Evolutionary conservation across 2,888 invertebrate genomes (phyloP), one percentile per base, ranked within the genome.

Genomic region (Erebia aethiops): DNA sequence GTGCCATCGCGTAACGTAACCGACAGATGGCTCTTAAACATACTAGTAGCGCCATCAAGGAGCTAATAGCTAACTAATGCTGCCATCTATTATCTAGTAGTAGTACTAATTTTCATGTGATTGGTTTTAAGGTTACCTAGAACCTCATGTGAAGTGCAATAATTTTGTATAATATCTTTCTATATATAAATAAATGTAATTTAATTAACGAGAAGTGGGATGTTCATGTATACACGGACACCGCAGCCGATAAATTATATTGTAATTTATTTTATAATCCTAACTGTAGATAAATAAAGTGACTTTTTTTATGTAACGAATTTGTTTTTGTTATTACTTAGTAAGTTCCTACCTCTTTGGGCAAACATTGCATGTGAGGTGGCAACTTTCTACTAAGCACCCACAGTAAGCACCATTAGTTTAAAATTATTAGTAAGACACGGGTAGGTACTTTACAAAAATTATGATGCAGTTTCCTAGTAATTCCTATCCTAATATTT

Each of bases 221-320:
- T 82, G 81, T 84, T 82, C 80, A 81, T 82, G 80, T 84, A 83
- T 80, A 78, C 80, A 81, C 80, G 82, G 84, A 84, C 84, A 85
- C 86, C 84, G 87, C 87, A 83, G 84, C 86, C 84, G 87, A 82
- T 82, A 82, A 86, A 87, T 82, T 84, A 87, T 87, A 86, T 87
- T 92, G 90, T 93, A 93, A 92, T 92, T 92, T 92, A 92, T 92
- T 92, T 92, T 92, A 93, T 92, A 91, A 35, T 90, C 88, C 77
- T 92, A 91, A 91, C 86, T 93, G 92, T 93, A 93, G 93, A 92
- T 93, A 86, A 92, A 90, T 92, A 92, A 92, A 93, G 82, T 83
- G 84, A 92, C 88, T 90, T 92, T 91, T n/a, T 92, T 89, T 92
- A 92, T 92, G 90, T 91, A 92, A 82, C 83, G 79, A 73, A 56